Evolutionary conservation across 1,140 invertebrate species (phyloP).

Genomic region (Centruroides vittatus): DNA sequence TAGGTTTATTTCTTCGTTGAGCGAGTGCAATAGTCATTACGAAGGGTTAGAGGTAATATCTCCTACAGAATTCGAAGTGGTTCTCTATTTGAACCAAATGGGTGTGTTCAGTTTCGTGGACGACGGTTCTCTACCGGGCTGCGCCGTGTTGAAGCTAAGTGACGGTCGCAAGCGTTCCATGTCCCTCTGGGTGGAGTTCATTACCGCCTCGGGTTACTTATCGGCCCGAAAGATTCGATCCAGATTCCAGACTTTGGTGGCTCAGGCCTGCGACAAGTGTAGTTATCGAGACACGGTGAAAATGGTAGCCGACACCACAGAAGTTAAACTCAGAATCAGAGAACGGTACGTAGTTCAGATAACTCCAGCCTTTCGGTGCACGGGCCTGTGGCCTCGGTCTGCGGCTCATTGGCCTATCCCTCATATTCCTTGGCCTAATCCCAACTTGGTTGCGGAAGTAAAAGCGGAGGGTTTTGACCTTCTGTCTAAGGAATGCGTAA

Average conservation of each 20-base stretch:
- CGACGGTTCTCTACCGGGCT: conserved; percentile 80
- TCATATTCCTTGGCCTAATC: conserved; percentile 84
- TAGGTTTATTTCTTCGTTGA: conserved; percentile 80
- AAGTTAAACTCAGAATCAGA: conserved; percentile 68
- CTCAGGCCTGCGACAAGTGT: conserved; percentile 83
- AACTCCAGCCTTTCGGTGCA: conserved; percentile 83
- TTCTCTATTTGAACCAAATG: conserved; percentile 91
- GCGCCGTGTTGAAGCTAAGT: conserved; percentile 65
- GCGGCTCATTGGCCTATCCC: conserved; percentile 90
- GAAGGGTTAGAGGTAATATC: conserved; percentile 74
- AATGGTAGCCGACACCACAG: conserved; percentile 82
- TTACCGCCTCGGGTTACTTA: conserved; percentile 84
- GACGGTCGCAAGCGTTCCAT: conserved; percentile 88
- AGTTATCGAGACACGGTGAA: conserved; percentile 76
- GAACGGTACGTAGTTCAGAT: conserved; percentile 75
- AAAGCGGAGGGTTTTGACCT: conserved; percentile 96
- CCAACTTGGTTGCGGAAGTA: conserved; percentile 85
- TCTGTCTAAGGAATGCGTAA: conserved; percentile 75
- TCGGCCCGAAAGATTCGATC: conserved; percentile 85
- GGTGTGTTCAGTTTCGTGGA: conserved; percentile 93
- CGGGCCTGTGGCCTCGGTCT: conserved; percentile 83
- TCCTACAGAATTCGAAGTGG: conserved; percentile 82
- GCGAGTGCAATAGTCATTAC: conserved; percentile 74
- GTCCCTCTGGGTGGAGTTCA: conserved; percentile 95
- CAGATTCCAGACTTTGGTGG: conserved; percentile 79